Base-by-base conservation (phyloP, 2,113 vertebrate species). In the Sterna hirundo region DNA sequence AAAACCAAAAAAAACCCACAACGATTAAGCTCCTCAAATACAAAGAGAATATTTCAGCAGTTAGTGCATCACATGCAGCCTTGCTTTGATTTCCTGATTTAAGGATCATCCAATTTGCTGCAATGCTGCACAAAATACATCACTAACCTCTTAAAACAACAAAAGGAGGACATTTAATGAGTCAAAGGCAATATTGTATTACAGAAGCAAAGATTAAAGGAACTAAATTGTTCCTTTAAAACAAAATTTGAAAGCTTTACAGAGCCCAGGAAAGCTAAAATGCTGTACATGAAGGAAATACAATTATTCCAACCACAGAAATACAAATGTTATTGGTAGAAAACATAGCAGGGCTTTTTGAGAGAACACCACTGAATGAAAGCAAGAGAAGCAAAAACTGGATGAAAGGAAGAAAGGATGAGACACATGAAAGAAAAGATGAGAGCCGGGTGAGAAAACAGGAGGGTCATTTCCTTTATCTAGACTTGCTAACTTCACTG, bases 401-500 rank as follows among this genome's bases (percentile, higher is more conserved):
- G 84, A 96, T 95, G 83, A 96, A 97, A 95, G 65, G 88, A 96
- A 88, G 82, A 91, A 95, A 96, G 83, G 44, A 94, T 84, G 69
- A 88, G 51, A 79, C 13, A 94, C 82, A 96, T 96, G n/a, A 97
- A 96, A 97, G 83, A 57, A 55, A 94, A 96, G 62, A 97, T 93
- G 93, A 91, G 90, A 96, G 91, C 51, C 1, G 9, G 76, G 62
- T 86, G 82, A 96, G 78, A 84, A 96, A 94, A 93, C 65, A 94
- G 83, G 89, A 95, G 91, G 95, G 96, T 96, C 94, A 97, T 85
- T 94, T 93, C 80, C 92, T 94, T 92, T 44, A 94, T 93, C 78
- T 72, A 80, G 58, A 58, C 78, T 88, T 55, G 75, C 74, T 86
- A 90, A 94, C 69, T 96, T 83, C 93, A 86, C 74, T 87, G 90